A percentile compares a stretch with the other conserved stretches of the same genome.
Conservation (phyloP, 2,888 invertebrate species). For the Apamea crenata region DNA sequence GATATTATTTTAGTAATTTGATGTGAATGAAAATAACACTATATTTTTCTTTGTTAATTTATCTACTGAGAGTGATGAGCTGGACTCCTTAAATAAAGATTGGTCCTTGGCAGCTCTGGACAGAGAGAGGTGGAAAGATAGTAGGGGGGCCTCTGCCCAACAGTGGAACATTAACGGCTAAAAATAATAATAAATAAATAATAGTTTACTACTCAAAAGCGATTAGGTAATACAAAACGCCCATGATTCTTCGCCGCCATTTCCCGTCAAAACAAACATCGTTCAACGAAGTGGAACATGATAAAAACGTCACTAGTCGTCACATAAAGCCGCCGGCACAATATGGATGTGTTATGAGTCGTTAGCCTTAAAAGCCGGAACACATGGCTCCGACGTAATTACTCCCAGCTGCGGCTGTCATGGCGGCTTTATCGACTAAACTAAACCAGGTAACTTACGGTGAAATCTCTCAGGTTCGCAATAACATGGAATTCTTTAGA, state of each 20-base stretch:
- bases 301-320: slow-evolving; percentile 38
- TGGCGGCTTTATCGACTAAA: slow-evolving; percentile 17
- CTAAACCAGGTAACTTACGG: slow-evolving; percentile 7
- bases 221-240: neutral
- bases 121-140: no score
- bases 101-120: no score
- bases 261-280: slow-evolving; percentile 40
- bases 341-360: slow-evolving; percentile 46
- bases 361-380: slow-evolving; percentile 53
- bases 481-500: neutral
- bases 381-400: slow-evolving; percentile 59
- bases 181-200: no score
- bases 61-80: no score
- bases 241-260: neutral
- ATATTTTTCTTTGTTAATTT: neutral
- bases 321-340: slow-evolving; percentile 27
- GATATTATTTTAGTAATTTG: no score
- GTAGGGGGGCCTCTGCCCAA: no score
- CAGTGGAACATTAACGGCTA: no score
- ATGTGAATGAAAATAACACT: no score
- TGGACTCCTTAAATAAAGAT: no score
- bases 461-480: neutral
- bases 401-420: slow-evolving; percentile 33
- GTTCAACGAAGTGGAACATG: slow-evolving; percentile 6
- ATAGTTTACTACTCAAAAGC: neutral